phyloP scores from a whole-genome alignment of 2,797 vertebrate genomes.

The Podarcis siculus region DNA sequence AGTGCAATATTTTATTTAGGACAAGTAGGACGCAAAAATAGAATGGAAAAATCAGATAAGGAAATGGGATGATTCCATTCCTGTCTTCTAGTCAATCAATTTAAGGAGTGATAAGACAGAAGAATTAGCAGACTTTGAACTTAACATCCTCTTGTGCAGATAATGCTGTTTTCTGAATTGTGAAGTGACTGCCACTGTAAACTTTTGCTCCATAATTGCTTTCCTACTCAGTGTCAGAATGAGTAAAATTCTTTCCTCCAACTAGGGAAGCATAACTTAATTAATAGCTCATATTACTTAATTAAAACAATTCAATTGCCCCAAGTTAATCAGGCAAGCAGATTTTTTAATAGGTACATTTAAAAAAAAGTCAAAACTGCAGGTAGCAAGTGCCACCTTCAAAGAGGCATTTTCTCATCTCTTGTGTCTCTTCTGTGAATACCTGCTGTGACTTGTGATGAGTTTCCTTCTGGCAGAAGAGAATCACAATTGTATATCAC shows the following conservation, averaged over 20 bases:
- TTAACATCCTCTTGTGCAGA: background rate
- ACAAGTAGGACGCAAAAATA: background rate
- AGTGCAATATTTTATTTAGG: conserved; percentile 4
- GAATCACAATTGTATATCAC: no score
- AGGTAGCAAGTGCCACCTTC: no score
- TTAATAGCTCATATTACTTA: background rate
- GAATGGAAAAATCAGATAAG: conserved; percentile 13
- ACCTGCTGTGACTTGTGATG: no score
- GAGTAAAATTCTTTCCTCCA: background rate
- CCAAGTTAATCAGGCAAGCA: background rate
- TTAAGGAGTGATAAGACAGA: background rate
- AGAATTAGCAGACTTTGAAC: background rate
- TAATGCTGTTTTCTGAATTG: background rate
- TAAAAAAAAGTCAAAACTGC: no score
- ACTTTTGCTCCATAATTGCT: background rate
- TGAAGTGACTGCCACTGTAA: background rate
- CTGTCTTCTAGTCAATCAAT: background rate
- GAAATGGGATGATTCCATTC: background rate
- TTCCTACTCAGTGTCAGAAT: background rate
- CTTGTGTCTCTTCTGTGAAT: no score
- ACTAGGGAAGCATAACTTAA: background rate
- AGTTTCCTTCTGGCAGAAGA: no score
- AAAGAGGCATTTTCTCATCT: no score
- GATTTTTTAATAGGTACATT: background rate
- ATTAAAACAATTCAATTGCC: background rate